phyloP scores from a whole-genome alignment of 1,140 invertebrate species.

The Drosophila watanabei region DNA sequence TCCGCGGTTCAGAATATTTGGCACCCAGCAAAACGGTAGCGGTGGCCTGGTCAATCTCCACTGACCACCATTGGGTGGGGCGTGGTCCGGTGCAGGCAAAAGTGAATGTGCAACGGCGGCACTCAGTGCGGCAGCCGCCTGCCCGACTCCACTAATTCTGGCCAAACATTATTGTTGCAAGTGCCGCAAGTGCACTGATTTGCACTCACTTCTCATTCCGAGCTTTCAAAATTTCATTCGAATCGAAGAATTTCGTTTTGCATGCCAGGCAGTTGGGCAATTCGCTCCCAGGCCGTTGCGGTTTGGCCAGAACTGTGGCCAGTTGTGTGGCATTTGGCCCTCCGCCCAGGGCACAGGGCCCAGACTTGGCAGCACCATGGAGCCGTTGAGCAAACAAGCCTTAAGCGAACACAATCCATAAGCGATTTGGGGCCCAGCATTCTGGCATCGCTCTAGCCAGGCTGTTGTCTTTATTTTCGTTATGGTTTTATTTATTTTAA shows the following conservation, averaged over 20 bases:
- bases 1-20: conserved; percentile 47
- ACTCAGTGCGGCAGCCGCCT: conserved; percentile 16
- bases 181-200: conserved; percentile 48
- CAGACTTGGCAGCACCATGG: background rate
- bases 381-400: conserved; percentile 59
- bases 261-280: conserved; percentile 55
- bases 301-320: conserved; percentile 54
- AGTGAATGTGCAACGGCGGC: conserved; percentile 71
- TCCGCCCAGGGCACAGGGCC: conserved; percentile 42
- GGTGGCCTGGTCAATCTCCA: conserved; percentile 21
- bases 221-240: conserved; percentile 53
- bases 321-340: conserved; percentile 41
- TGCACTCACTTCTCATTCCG: conserved; percentile 41
- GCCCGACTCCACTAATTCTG: conserved; percentile 33
- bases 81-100: conserved; percentile 64
- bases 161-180: conserved; percentile 61
- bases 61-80: conserved; percentile 58
- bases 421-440: conserved; percentile 40
- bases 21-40: conserved; percentile 52
- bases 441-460: conserved; percentile 14
- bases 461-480: conserved; percentile 39
- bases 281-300: conserved; percentile 19
- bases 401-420: conserved; percentile 62
- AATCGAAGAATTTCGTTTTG: conserved; percentile 66
- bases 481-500: conserved; percentile 20